Evolutionary conservation across 2,113 vertebrate species (phyloP).

Genomic region (Oenanthe oenanthe): DNA sequence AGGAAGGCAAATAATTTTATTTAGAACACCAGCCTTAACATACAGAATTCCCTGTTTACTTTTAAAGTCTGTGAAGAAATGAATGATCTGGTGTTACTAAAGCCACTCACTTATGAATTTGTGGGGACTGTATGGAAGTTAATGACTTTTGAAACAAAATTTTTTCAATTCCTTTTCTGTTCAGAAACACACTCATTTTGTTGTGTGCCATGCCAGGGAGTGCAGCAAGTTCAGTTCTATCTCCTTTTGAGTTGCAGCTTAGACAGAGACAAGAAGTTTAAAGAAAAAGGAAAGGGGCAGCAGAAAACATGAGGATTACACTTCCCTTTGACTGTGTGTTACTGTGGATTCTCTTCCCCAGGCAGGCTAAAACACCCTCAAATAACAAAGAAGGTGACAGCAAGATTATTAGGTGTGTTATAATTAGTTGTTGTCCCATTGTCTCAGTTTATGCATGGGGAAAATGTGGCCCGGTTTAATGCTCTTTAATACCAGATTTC

Average conservation of each 20-base stretch:
- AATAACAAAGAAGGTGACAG: background rate
- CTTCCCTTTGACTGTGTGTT: background rate
- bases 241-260: background rate
- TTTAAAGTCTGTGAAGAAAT: background rate
- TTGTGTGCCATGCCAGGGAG: background rate
- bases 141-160: background rate
- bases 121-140: background rate
- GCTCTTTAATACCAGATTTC: background rate
- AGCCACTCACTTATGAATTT: background rate
- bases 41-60: background rate
- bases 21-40: background rate
- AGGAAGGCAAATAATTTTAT: background rate
- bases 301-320: accelerated
- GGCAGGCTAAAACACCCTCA: background rate
- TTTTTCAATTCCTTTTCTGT: background rate
- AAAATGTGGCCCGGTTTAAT: background rate
- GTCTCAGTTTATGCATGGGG: accelerated
- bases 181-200: background rate
- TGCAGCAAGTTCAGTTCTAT: background rate
- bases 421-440: background rate
- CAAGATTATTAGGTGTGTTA: background rate
- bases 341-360: accelerated
- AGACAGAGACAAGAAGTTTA: background rate
- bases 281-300: background rate
- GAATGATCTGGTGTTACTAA: background rate